A percentile compares a stretch with the other conserved stretches of the same genome.
Evolutionary conservation across 2,888 invertebrate genomes (phyloP).

Genomic region (Thelaira solivaga): DNA sequence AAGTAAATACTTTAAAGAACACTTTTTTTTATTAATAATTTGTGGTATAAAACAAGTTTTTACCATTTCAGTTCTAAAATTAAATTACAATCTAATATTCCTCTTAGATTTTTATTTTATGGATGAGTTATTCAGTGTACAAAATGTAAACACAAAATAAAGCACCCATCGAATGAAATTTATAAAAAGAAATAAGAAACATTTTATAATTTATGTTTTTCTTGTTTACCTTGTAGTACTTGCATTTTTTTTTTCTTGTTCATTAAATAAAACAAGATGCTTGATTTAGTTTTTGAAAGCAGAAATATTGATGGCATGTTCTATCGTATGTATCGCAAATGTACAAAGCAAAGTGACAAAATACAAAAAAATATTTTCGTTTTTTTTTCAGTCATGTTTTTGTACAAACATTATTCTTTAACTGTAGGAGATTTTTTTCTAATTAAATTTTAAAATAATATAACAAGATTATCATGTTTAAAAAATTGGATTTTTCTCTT

Average conservation of each 20-base stretch:
- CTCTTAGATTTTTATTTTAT: background rate
- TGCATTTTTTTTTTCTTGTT: conserved; percentile 16
- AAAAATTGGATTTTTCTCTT: too few relatives aligned
- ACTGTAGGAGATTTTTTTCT: background rate
- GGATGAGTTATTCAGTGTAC: conserved; percentile 3
- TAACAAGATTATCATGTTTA: too few relatives aligned
- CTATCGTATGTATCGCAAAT: background rate
- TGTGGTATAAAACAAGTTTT: conserved; percentile 5
- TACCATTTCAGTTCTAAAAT: conserved; percentile 17
- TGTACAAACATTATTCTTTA: background rate
- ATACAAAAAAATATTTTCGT: background rate
- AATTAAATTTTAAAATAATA: too few relatives aligned
- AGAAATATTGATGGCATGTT: background rate
- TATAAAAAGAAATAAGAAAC: background rate
- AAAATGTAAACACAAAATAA: conserved; percentile 1
- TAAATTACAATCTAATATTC: background rate
- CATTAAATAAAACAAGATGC: conserved; percentile 31
- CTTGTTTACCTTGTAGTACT: conserved; percentile 6
- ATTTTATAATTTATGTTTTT: conserved; percentile 23
- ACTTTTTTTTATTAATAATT: conserved; percentile 15
- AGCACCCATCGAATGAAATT: background rate
- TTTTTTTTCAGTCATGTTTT: background rate
- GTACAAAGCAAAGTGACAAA: background rate
- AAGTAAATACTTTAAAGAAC: background rate
- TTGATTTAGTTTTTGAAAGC: conserved; percentile 13